Evolutionary conservation across 2,888 invertebrate species (phyloP).

Genomic region (Agriopis marginaria): DNA sequence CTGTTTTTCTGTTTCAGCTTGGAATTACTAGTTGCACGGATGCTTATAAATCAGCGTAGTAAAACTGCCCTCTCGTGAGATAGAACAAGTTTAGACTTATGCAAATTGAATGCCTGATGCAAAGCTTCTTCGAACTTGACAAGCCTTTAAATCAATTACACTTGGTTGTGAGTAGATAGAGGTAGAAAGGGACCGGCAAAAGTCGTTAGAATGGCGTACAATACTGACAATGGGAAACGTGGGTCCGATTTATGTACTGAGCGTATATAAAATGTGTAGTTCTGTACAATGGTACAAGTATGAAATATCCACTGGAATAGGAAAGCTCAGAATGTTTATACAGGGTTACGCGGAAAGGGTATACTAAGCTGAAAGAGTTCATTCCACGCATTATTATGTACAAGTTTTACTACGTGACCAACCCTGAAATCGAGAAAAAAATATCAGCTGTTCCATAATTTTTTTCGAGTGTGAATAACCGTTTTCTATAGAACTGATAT

Average conservation of each 20-base stretch:
- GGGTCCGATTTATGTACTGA: constrained; percentile 19
- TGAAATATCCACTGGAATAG: background rate
- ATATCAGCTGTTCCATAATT: too few relatives aligned
- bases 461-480: too few relatives aligned
- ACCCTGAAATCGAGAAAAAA: too few relatives aligned
- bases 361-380: too few relatives aligned
- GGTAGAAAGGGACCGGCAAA: constrained; percentile 21
- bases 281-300: constrained; percentile 4
- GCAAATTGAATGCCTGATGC: constrained; percentile 55
- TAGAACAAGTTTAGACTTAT: constrained; percentile 55
- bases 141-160: constrained; percentile 53
- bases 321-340: too few relatives aligned
- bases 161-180: constrained; percentile 38
- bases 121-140: constrained; percentile 46
- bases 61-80: constrained; percentile 46
- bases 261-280: background rate
- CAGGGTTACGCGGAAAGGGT: too few relatives aligned
- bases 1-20: constrained; percentile 13
- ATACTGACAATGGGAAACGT: constrained; percentile 28
- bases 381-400: too few relatives aligned
- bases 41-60: constrained; percentile 52
- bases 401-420: too few relatives aligned
- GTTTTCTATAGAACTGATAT: too few relatives aligned
- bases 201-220: constrained; percentile 25
- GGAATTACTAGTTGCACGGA: constrained; percentile 24